These are phyloP conservation scores for Saxidomus purpurata DNA, from an alignment of 1,140 invertebrate species.

Conservation along the genomic window DNA sequence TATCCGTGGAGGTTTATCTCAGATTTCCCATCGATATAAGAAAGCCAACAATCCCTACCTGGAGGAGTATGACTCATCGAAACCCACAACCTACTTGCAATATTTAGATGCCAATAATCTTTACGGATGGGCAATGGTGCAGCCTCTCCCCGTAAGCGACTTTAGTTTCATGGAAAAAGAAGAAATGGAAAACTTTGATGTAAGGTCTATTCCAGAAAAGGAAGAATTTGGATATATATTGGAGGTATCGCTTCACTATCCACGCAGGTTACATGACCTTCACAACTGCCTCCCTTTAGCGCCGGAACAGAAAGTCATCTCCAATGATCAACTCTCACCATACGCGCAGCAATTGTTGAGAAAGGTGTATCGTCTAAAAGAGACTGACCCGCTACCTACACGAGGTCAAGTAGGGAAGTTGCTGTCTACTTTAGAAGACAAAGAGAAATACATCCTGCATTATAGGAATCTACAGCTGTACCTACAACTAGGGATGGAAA, in stretches of 20 bases:
- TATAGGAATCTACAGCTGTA: slow-evolving; percentile 73
- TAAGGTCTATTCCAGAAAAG: slow-evolving; percentile 81
- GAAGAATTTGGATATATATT: slow-evolving; percentile 87
- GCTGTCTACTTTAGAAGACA: slow-evolving; percentile 45
- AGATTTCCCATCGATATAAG: slow-evolving; percentile 68
- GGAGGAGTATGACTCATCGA: slow-evolving; percentile 15
- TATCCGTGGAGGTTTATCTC: slow-evolving; percentile 72
- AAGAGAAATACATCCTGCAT: slow-evolving; percentile 67
- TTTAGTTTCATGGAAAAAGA: slow-evolving; percentile 84
- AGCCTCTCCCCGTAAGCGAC: slow-evolving; percentile 60
- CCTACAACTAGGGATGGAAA: slow-evolving; percentile 56
- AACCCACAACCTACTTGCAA: slow-evolving; percentile 24
- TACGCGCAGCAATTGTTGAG: slow-evolving; percentile 35
- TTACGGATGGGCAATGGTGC: slow-evolving; percentile 69
- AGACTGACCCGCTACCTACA: background rate
- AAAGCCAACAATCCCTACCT: slow-evolving; percentile 75
- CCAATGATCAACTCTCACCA: slow-evolving; percentile 38
- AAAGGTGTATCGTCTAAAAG: slow-evolving; percentile 15
- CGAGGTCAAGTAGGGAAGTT: slow-evolving; percentile 62
- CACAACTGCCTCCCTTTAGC: slow-evolving; percentile 88
- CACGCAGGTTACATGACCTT: slow-evolving; percentile 85
- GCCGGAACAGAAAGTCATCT: slow-evolving; percentile 75
- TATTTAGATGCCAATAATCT: slow-evolving; percentile 73
- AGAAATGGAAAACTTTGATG: slow-evolving; percentile 82
- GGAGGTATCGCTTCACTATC: slow-evolving; percentile 85